Evolutionary conservation across 2,888 invertebrate species (phyloP).

Genomic region (Rugalucina vietnamica): DNA sequence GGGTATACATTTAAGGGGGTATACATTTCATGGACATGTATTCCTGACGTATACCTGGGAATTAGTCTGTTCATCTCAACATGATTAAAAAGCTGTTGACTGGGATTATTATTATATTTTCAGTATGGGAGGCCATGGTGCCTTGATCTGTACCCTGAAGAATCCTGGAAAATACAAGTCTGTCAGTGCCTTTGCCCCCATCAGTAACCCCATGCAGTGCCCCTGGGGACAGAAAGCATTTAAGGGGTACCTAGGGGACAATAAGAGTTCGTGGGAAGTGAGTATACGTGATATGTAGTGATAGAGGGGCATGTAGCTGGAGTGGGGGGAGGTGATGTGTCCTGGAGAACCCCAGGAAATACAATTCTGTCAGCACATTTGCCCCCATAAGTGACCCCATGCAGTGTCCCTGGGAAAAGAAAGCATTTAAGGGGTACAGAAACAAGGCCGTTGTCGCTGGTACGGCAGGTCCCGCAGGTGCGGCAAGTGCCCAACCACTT

Average conservation of each 20-base stretch:
- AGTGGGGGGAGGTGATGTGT: slow-evolving; percentile 89
- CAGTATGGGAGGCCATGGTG: slow-evolving; percentile 99
- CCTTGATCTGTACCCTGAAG: slow-evolving; percentile 93
- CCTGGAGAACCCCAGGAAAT: slow-evolving; percentile 94
- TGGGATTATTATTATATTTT: slow-evolving; percentile 72
- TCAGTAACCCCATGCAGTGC: slow-evolving; percentile 93
- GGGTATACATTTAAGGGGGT: too few relatives aligned
- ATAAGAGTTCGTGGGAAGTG: slow-evolving; percentile 82
- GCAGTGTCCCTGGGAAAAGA: slow-evolving; percentile 93
- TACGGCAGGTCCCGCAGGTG: too few relatives aligned
- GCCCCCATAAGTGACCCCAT: slow-evolving; percentile 96
- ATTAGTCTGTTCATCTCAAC: too few relatives aligned
- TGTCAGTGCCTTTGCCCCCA: slow-evolving; percentile 98
- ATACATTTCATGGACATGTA: too few relatives aligned
- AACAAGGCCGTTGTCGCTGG: too few relatives aligned
- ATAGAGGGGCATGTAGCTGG: too few relatives aligned
- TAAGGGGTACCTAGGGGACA: slow-evolving; percentile 87
- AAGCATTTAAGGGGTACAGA: slow-evolving; percentile 89
- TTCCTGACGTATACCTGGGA: too few relatives aligned
- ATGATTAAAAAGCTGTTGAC: background rate
- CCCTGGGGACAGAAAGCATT: slow-evolving; percentile 96
- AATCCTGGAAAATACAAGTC: slow-evolving; percentile 92
- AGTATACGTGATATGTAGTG: too few relatives aligned
- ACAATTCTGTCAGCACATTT: slow-evolving; percentile 93
- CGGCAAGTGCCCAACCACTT: too few relatives aligned